Conservation (phyloP, 2,797 vertebrate genomes). For the Pampus argenteus region DNA sequence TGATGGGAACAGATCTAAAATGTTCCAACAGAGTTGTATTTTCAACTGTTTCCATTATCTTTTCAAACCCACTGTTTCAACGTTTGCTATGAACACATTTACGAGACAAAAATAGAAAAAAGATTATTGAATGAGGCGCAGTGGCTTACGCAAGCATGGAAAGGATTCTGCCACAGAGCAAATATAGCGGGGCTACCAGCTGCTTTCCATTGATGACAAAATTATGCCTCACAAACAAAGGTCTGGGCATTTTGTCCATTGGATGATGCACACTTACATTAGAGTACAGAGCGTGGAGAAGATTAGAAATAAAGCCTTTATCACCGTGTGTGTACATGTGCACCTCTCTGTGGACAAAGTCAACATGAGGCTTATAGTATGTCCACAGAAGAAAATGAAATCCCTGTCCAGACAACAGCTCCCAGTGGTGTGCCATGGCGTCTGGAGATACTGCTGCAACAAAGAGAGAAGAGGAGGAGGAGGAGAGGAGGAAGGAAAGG, state of each 20-base stretch:
- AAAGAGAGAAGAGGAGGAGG: constrained; percentile 31
- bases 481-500: constrained; percentile 34
- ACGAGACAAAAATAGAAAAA: background rate
- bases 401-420: constrained; percentile 62
- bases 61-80: background rate
- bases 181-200: background rate
- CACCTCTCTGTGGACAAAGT: constrained; percentile 34
- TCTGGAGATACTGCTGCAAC: constrained; percentile 52
- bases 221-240: constrained; percentile 1
- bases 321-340: too few species aligned
- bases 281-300: background rate
- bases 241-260: constrained; percentile 7
- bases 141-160: too few species aligned
- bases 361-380: constrained; percentile 45
- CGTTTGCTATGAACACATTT: background rate
- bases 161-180: background rate
- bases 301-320: constrained; percentile 26
- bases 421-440: constrained; percentile 54
- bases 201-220: background rate
- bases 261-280: background rate
- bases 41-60: background rate
- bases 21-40: background rate
- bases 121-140: too few species aligned
- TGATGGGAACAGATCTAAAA: background rate
- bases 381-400: constrained; percentile 63